Conservation (phyloP, 2,797 vertebrate genomes). For the Enteromius afrohamiltoni region DNA sequence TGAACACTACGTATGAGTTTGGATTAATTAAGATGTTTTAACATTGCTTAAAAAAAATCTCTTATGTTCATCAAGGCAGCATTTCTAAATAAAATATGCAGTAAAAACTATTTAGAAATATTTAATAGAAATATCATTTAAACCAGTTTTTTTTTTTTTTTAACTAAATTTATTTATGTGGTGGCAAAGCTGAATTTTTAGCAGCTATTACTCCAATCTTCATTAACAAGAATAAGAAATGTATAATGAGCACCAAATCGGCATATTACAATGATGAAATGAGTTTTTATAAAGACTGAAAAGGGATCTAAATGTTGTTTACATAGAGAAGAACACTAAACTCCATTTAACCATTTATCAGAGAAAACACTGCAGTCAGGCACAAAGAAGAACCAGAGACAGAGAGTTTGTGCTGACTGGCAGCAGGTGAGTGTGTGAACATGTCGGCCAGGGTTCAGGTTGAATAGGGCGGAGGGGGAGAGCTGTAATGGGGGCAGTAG, state of each 20-base stretch:
- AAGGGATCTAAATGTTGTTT: background rate
- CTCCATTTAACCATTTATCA: too few relatives aligned
- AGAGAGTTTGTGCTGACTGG: constrained; percentile 10
- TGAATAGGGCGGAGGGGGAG: constrained; percentile 3
- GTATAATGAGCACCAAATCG: background rate
- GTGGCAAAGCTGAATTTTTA: background rate
- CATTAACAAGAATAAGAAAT: background rate
- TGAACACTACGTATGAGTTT: too few relatives aligned
- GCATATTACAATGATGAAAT: background rate
- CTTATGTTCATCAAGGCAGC: background rate
- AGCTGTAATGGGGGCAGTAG: constrained; percentile 24
- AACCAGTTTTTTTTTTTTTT: background rate
- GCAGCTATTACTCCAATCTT: background rate
- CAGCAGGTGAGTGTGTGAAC: constrained; percentile 29
- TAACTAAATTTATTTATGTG: background rate
- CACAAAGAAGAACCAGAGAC: background rate
- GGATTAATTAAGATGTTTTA: background rate
- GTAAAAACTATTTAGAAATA: background rate
- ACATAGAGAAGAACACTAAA: background rate
- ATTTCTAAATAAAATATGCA: background rate
- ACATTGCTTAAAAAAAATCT: too few relatives aligned
- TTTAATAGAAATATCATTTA: background rate
- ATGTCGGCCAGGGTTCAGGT: constrained; percentile 12
- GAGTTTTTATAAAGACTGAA: background rate
- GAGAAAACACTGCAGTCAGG: background rate